These are phyloP conservation scores for Watsonalla cultraria DNA, from an alignment of 2,888 invertebrate genomes.

Conservation along the genomic window DNA sequence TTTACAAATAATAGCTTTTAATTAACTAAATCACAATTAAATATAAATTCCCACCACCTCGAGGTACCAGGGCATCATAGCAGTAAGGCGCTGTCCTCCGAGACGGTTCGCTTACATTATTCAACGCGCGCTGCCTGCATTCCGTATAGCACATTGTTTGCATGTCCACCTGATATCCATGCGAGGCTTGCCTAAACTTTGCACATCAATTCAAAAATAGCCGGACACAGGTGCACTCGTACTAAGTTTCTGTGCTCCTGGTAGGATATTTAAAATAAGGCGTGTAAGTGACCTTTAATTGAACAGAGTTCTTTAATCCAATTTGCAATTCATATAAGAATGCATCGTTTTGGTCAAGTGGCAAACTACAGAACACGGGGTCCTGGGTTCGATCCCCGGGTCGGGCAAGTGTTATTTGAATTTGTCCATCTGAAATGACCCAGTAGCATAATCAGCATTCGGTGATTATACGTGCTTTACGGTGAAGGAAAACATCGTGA, in stretches of 20 bases:
- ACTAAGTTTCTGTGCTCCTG: not conserved
- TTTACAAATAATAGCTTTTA: not conserved
- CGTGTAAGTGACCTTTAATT: too few species aligned
- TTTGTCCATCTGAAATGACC: too few species aligned
- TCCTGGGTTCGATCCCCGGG: too few species aligned
- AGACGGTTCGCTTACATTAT: conserved; percentile 53
- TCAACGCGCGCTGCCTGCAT: conserved; percentile 52
- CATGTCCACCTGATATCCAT: conserved; percentile 46
- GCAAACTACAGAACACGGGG: too few species aligned
- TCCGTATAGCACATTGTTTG: conserved; percentile 50
- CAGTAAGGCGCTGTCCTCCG: conserved; percentile 33
- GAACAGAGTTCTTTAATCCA: too few species aligned
- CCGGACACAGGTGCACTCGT: conserved; percentile 13
- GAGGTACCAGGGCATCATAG: conserved; percentile 38
- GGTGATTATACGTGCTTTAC: too few species aligned
- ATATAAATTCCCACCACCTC: conserved; percentile 23
- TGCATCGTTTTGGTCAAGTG: too few species aligned
- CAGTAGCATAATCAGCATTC: too few species aligned
- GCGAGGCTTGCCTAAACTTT: conserved; percentile 31
- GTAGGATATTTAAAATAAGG: not conserved
- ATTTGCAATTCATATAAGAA: too few species aligned
- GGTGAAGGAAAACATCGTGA: too few species aligned
- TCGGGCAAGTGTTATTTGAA: too few species aligned
- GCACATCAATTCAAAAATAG: conserved; percentile 18
- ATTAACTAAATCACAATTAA: conserved; percentile 15